Conservation (phyloP, 2,797 vertebrate genomes). For the Enteromius mattozi region DNA sequence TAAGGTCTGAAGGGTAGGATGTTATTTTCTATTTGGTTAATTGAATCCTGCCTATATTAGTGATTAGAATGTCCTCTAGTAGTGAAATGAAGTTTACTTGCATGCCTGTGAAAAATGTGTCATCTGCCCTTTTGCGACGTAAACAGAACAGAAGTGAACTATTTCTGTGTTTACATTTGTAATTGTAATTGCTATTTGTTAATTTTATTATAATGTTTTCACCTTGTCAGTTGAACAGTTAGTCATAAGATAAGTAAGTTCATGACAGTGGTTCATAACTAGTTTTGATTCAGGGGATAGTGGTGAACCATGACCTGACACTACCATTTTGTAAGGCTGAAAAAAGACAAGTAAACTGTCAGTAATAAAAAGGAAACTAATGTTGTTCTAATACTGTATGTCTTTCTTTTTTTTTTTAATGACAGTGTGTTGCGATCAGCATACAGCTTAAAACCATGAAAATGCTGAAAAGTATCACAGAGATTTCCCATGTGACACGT, state of each 20-base stretch:
- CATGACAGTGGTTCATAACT: not conserved
- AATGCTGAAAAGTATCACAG: too few species aligned
- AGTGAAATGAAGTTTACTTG: conserved; percentile 12
- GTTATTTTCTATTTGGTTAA: conserved; percentile 45
- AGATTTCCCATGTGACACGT: too few species aligned
- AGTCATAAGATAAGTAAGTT: not conserved
- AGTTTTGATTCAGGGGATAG: not conserved
- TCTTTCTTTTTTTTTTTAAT: not conserved
- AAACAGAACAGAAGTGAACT: not conserved
- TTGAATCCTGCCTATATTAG: conserved; percentile 46
- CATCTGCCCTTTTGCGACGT: conserved; percentile 1
- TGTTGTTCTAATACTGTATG: not conserved
- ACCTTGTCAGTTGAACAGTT: not conserved
- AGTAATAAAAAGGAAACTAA: not conserved
- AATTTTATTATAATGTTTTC: not conserved
- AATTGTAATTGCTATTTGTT: not conserved
- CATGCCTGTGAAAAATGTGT: conserved; percentile 5
- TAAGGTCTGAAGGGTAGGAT: not conserved
- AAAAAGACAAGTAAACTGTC: not conserved
- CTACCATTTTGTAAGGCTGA: not conserved
- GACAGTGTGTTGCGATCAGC: not conserved
- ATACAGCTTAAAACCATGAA: not conserved
- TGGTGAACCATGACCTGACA: not conserved
- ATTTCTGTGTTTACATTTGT: not conserved
- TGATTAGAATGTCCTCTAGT: conserved; percentile 19